Evolutionary conservation across 2,113 vertebrate species (phyloP), one percentile per base, ranked within the genome.

Genomic region (Syngnathus floridae): DNA sequence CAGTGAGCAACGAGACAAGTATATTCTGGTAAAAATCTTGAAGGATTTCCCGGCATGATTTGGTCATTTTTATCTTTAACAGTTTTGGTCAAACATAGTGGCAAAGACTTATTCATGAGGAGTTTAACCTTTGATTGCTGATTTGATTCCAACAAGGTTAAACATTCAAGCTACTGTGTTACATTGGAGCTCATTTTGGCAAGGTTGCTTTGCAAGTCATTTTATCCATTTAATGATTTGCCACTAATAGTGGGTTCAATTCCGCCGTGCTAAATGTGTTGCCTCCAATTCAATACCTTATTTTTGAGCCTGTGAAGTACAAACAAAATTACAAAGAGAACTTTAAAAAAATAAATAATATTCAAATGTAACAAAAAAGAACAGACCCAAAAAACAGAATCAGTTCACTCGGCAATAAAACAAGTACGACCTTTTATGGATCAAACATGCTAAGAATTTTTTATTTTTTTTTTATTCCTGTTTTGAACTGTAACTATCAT

Each of bases 121-220:
- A 7, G 8, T 64, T 4, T 37, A 10, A 36, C 31, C 14, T 36
- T 10, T 48, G 52, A 14, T 5, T 26, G 35, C 19, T 40, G 31
- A 10, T 67, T 66, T 66, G 2, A 45, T 31, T 59, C 7, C 52
- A 61, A 69, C 19, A 2, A 38, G 65, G 51, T 38, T 13, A 40
- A 59, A 62, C 7, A 41, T 69, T 48, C 62, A 51, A 45, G 35
- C 21, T 8, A 49, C 40, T n/a, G 35, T 14, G 4, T 55, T 67
- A 72, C 35, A 37, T 5, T 55, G 65, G 3, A 26, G 43, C 48
- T 51, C 57, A 65, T 62, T 62, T 38, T 64, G 54, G 26, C 71
- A 54, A 38, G 10, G 26, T 64, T 36, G 57, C 40, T 41, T 40
- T 40, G 54, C 37, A 75, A 26, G 22, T 60, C 37, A 45, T 62